phyloP scores from a whole-genome alignment of 2,888 invertebrate species.

The Seladonia tumulorum region DNA sequence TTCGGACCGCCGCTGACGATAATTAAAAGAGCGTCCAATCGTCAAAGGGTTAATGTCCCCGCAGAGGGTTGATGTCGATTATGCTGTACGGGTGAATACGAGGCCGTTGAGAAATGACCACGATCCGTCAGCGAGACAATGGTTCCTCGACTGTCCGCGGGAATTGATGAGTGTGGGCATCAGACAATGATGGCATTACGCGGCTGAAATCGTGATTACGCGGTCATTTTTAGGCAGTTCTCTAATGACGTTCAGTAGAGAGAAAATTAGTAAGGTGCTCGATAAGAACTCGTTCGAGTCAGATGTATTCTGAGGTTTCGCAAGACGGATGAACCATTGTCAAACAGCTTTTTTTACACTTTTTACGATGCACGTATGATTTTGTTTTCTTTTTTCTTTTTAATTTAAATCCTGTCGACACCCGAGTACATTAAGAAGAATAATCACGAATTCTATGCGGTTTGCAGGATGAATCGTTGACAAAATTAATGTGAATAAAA shows the following conservation, averaged over 20 bases:
- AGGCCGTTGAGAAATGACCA: conserved; percentile 57
- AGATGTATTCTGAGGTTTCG: conserved; percentile 6
- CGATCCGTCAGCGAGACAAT: conserved; percentile 68
- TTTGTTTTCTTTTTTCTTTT: background rate
- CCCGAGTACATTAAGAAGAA: background rate
- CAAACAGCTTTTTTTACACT: background rate
- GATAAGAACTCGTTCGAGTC: conserved; percentile 15
- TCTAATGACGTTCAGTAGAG: conserved; percentile 32
- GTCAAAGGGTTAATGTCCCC: conserved; percentile 47
- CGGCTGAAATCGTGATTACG: conserved; percentile 47
- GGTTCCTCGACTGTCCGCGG: conserved; percentile 54
- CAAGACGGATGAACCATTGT: conserved; percentile 10
- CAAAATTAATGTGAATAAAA: background rate
- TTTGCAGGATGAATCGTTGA: background rate
- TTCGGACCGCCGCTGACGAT: background rate
- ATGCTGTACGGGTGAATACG: conserved; percentile 62
- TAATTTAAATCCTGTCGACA: background rate
- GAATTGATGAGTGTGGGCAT: conserved; percentile 57
- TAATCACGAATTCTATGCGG: background rate
- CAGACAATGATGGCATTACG: conserved; percentile 50
- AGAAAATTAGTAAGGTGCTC: conserved; percentile 24
- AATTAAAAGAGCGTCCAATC: conserved; percentile 11
- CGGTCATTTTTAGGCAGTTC: conserved; percentile 44
- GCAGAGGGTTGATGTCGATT: conserved; percentile 61
- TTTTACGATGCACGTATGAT: background rate